Evolutionary conservation across 2,888 invertebrate genomes (phyloP).

Genomic region (Neoscelio sp.): DNA sequence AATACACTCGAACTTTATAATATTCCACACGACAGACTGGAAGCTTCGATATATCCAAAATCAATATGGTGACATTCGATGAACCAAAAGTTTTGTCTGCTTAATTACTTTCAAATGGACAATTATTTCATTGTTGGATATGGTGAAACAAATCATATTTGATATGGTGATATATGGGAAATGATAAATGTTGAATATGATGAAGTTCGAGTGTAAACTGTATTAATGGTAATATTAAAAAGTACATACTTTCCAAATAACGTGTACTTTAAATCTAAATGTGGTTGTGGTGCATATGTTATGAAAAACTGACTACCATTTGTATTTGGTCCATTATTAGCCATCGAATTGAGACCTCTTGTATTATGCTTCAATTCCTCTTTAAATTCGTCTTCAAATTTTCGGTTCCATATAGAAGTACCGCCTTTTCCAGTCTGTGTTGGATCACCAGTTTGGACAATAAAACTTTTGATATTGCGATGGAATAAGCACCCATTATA

Average conservation of each 20-base stretch:
- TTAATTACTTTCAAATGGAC: too few species aligned
- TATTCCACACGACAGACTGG: too few species aligned
- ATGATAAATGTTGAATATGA: too few species aligned
- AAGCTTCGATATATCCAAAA: too few species aligned
- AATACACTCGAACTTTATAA: too few species aligned
- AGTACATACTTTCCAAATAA: slow-evolving; percentile 94
- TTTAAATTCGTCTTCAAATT: slow-evolving; percentile 98
- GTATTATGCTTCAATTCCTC: slow-evolving; percentile 96
- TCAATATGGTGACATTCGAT: too few species aligned
- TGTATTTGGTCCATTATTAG: slow-evolving; percentile 98
- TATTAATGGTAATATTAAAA: too few species aligned
- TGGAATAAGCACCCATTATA: slow-evolving; percentile 92
- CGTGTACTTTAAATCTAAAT: slow-evolving; percentile 98
- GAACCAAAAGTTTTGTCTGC: too few species aligned
- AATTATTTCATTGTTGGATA: too few species aligned
- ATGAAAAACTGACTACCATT: slow-evolving; percentile 99
- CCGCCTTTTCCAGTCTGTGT: slow-evolving; percentile 98
- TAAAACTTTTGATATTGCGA: slow-evolving; percentile 91
- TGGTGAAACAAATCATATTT: too few species aligned
- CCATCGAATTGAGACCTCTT: slow-evolving; percentile 97
- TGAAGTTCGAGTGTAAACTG: too few species aligned
- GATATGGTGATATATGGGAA: not conserved
- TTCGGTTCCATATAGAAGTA: slow-evolving; percentile 97
- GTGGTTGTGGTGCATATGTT: slow-evolving; percentile 96
- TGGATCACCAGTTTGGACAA: slow-evolving; percentile 93